Percentiles rank a stretch among this genome's conserved stretches.
These are phyloP conservation scores for Epizoanthus stellaris DNA, from an alignment of 92 coral and sea anemone genomes.

Conservation along the genomic window DNA sequence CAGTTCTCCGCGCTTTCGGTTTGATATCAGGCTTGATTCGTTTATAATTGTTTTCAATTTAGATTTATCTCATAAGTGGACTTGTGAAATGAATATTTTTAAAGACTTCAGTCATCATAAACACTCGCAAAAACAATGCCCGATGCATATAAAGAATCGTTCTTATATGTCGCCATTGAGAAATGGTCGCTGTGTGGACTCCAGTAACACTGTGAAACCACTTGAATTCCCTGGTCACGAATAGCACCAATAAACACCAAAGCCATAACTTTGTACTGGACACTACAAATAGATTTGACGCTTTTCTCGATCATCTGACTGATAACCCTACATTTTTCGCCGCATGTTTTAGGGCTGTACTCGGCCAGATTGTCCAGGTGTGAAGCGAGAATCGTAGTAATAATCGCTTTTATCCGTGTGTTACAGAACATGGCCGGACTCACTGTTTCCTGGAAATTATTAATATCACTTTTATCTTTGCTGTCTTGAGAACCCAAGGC, in stretches of 20 bases:
- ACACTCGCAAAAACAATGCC: slow-evolving; percentile 74
- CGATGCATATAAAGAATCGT: slow-evolving; percentile 68
- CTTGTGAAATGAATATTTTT: background rate
- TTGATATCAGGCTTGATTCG: background rate
- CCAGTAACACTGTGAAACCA: slow-evolving; percentile 72
- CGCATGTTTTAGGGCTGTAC: slow-evolving; percentile 71
- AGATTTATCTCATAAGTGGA: slow-evolving; percentile 3
- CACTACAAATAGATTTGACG: slow-evolving; percentile 49
- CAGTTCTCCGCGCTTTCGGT: background rate
- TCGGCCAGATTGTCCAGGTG: slow-evolving; percentile 64
- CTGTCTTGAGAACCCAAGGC: background rate
- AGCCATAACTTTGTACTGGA: slow-evolving; percentile 62
- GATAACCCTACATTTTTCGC: slow-evolving; percentile 71
- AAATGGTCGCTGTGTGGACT: slow-evolving; percentile 67
- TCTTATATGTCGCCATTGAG: slow-evolving; percentile 70
- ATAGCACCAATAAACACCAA: slow-evolving; percentile 77
- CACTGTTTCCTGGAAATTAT: slow-evolving; percentile 6
- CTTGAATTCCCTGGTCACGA: slow-evolving; percentile 71
- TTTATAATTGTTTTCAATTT: background rate
- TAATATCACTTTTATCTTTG: background rate
- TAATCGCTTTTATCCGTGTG: slow-evolving; percentile 50
- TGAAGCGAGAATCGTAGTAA: slow-evolving; percentile 44
- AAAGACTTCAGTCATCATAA: slow-evolving; percentile 39
- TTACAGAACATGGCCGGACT: background rate
- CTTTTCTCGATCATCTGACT: slow-evolving; percentile 75